Percentiles rank a stretch among this genome's conserved stretches.
These are phyloP conservation scores for Marronus borbonicus DNA, from an alignment of 2,888 invertebrate genomes.

Conservation along the genomic window DNA sequence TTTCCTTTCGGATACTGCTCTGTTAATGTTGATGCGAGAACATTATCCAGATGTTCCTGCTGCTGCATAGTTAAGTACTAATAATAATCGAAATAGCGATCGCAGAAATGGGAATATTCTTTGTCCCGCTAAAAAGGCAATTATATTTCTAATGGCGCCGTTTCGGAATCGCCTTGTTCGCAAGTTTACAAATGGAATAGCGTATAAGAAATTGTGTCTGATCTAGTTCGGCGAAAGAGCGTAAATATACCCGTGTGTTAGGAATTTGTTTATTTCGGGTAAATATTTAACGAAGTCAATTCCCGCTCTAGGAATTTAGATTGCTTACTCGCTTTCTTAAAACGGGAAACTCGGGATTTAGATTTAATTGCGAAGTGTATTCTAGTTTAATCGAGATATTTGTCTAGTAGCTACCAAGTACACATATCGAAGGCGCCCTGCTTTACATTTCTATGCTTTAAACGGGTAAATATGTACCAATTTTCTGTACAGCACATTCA, in stretches of 20 bases:
- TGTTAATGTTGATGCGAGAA: background rate
- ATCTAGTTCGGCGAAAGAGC: background rate
- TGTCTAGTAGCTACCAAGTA: background rate
- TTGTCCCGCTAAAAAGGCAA: too few species aligned
- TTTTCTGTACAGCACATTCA: too few species aligned
- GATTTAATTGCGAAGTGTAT: slow-evolving; percentile 13
- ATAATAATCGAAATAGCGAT: too few species aligned
- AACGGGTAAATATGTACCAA: too few species aligned
- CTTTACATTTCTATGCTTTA: too few species aligned
- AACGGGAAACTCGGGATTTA: slow-evolving; percentile 8
- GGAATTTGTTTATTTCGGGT: slow-evolving; percentile 17
- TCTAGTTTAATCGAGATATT: slow-evolving; percentile 20
- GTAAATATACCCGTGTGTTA: background rate
- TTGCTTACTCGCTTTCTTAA: slow-evolving; percentile 23
- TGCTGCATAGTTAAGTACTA: slow-evolving; percentile 1
- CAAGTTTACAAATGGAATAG: too few species aligned
- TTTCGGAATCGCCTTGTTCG: too few species aligned
- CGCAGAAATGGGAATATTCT: too few species aligned
- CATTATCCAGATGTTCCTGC: background rate
- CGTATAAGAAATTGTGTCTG: too few species aligned
- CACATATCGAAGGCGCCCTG: too few species aligned
- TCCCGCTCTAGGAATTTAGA: slow-evolving; percentile 18
- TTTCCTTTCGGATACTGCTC: background rate
- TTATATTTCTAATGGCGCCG: too few species aligned
- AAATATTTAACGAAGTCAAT: slow-evolving; percentile 16